Evolutionary conservation across 2,888 invertebrate genomes (phyloP).

Genomic region (Cataglyphis rosenhaueri): DNA sequence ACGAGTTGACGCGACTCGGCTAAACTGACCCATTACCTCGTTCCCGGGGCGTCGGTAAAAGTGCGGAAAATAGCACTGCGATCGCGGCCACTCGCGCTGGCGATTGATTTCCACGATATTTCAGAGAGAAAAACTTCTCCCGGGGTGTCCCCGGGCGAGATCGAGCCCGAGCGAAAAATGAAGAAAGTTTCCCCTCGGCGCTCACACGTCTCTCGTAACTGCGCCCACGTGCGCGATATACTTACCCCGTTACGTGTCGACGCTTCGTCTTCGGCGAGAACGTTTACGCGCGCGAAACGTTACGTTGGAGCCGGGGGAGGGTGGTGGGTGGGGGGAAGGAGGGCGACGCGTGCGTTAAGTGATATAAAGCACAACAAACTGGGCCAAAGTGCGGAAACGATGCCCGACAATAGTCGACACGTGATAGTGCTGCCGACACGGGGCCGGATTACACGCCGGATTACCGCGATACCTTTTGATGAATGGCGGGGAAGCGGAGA

Average conservation of each 20-base stretch:
- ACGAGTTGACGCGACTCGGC: constrained; percentile 39
- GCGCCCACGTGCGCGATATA: constrained; percentile 78
- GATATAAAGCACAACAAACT: constrained; percentile 60
- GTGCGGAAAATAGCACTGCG: constrained; percentile 62
- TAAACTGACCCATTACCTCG: constrained; percentile 56
- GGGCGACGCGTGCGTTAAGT: constrained; percentile 47
- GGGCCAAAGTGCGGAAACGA: constrained; percentile 21
- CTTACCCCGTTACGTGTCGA: constrained; percentile 67
- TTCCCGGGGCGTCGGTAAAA: constrained; percentile 46
- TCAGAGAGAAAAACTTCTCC: constrained; percentile 78
- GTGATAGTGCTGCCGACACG: constrained; percentile 19
- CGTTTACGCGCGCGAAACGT: constrained; percentile 25
- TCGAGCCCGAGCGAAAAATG: constrained; percentile 80
- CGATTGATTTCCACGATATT: constrained; percentile 84
- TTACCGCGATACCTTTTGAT: constrained; percentile 49
- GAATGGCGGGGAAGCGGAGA: background rate
- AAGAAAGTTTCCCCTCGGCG: constrained; percentile 81
- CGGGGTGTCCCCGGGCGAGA: constrained; percentile 55
- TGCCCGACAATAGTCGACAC: constrained; percentile 4
- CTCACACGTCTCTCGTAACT: constrained; percentile 70
- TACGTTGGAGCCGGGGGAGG: background rate
- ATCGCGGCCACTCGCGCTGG: constrained; percentile 74
- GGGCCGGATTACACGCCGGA: constrained; percentile 55
- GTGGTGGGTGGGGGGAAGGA: too few species aligned
- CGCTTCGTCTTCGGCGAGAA: constrained; percentile 52